Percentiles rank a stretch among this genome's conserved stretches.
These are phyloP conservation scores for Echiichthys vipera DNA, from an alignment of 2,797 vertebrate species.

Conservation along the genomic window DNA sequence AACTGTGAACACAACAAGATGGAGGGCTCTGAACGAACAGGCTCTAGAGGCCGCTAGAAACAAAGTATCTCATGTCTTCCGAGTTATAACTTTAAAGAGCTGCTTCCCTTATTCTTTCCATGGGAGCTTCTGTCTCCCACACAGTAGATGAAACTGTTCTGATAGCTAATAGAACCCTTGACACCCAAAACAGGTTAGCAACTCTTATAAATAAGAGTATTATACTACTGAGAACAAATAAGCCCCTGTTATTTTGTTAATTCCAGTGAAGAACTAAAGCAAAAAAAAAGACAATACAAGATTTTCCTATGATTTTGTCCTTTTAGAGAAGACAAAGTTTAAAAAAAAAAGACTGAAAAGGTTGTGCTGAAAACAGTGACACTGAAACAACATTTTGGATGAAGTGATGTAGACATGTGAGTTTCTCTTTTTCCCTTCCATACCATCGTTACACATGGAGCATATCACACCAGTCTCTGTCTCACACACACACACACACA, in stretches of 20 bases:
- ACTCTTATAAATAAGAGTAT: background rate
- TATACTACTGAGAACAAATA: background rate
- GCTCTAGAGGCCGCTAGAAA: too few species aligned
- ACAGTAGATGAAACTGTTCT: too few species aligned
- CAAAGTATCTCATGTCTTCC: too few species aligned
- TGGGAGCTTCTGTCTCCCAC: too few species aligned
- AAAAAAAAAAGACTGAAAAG: background rate
- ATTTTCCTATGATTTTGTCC: background rate
- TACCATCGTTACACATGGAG: constrained; percentile 51
- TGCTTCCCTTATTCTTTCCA: too few species aligned
- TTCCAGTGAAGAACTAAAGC: background rate
- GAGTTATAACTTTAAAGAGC: too few species aligned
- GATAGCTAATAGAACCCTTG: too few species aligned
- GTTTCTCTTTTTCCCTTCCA: constrained; percentile 34
- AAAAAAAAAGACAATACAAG: background rate
- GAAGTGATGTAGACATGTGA: background rate
- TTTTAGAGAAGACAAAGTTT: background rate
- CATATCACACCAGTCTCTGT: constrained; percentile 38
- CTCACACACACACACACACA: constrained; percentile 21
- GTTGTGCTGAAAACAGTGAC: background rate
- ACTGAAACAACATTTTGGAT: background rate
- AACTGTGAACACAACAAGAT: too few species aligned
- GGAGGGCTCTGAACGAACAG: too few species aligned
- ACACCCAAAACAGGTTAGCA: too few species aligned
- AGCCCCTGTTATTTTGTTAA: background rate